Percentiles rank a stretch among this genome's conserved stretches.
Conservation (phyloP, 2,113 vertebrate genomes). For the Okapia johnstoni region DNA sequence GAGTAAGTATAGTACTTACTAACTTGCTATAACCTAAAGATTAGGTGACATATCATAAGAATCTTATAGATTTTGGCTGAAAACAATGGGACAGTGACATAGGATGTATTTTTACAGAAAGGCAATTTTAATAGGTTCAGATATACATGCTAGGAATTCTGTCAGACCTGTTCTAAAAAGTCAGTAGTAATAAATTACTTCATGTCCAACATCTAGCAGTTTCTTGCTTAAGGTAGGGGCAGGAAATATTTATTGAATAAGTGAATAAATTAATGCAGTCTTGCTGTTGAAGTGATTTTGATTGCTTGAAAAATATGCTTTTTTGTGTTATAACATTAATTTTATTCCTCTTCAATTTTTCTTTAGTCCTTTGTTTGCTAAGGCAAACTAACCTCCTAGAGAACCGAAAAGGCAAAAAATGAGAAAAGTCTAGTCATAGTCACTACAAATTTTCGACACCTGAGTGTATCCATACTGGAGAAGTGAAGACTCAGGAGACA, state of each 20-base stretch:
- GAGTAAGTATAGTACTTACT: conserved; percentile 80
- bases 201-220: not conserved
- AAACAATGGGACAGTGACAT: not conserved
- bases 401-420: not conserved
- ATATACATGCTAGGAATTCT: not conserved
- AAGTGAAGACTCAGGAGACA: not conserved
- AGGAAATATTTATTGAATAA: not conserved
- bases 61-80: conserved; percentile 8
- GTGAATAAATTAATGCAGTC: not conserved
- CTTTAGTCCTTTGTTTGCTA: not conserved
- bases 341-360: conserved; percentile 19
- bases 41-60: not conserved
- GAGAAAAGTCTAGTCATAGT: not conserved
- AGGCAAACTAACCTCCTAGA: not conserved
- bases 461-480: not conserved
- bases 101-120: not conserved
- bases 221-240: not conserved
- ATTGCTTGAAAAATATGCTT: conserved; percentile 14
- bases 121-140: not conserved
- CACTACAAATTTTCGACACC: not conserved
- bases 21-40: not conserved
- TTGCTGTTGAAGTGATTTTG: conserved; percentile 11
- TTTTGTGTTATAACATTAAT: not conserved
- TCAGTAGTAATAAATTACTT: not conserved
- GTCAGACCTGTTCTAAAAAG: not conserved